A percentile compares a stretch with the other conserved stretches of the same genome.
These are phyloP conservation scores for human (Homo sapiens) DNA, from an alignment of 2,113 vertebrate species.

Conservation along the genomic window DNA sequence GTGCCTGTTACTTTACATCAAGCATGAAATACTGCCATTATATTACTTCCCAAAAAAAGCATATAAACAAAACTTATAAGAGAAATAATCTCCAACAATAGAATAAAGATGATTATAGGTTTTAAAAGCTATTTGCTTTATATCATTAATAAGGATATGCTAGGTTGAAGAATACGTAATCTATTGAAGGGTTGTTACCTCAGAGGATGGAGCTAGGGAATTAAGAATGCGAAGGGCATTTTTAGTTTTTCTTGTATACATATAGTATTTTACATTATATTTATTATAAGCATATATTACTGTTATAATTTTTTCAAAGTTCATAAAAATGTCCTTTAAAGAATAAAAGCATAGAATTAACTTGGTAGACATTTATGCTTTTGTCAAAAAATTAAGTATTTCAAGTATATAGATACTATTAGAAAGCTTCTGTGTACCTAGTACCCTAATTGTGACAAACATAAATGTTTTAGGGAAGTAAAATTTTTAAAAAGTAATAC, in stretches of 20 bases:
- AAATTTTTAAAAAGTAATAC: not conserved
- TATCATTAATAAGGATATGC: not conserved
- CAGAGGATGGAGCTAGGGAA: not conserved
- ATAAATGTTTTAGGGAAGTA: conserved; percentile 10
- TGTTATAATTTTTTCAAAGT: not conserved
- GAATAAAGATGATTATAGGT: not conserved
- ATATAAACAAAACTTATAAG: conserved; percentile 12
- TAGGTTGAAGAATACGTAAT: not conserved
- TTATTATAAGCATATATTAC: not conserved
- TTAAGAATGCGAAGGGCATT: not conserved
- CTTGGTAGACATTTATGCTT: not conserved
- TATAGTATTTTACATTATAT: not conserved
- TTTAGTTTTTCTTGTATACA: not conserved
- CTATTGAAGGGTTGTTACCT: not conserved
- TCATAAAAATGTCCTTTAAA: conserved; percentile 22
- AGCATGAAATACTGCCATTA: conserved; percentile 8
- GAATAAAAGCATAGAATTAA: not conserved
- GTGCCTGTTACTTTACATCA: conserved; percentile 30
- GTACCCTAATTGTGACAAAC: not conserved
- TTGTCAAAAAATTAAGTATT: conserved; percentile 31
- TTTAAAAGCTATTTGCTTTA: conserved; percentile 16
- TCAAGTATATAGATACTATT: not conserved
- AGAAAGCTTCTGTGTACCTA: not conserved
- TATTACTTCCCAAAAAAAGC: not conserved
- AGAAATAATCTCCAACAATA: not conserved